Conservation (phyloP, 1,140 invertebrate genomes). For the Zaprionus capensis region DNA sequence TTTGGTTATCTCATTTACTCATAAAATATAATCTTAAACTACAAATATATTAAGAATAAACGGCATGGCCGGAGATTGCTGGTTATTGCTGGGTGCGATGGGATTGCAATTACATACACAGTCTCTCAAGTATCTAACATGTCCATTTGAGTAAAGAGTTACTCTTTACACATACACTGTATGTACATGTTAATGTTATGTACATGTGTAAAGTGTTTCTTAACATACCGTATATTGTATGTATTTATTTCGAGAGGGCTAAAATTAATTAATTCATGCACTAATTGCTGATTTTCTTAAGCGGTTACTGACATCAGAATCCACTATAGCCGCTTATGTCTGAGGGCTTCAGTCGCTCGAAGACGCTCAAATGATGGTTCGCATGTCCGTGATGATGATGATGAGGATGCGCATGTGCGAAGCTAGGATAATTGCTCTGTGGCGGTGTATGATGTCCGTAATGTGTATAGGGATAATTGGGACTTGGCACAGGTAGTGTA, state of each 20-base stretch:
- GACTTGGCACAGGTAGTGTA: conserved; percentile 75
- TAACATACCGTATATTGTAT: too few species aligned
- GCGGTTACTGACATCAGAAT: conserved; percentile 57
- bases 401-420: conserved; percentile 38
- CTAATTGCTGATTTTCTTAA: neutral
- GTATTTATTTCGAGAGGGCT: conserved; percentile 18
- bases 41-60: conserved; percentile 37
- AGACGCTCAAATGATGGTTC: conserved; percentile 75
- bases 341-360: conserved; percentile 80
- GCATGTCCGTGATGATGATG: conserved; percentile 56
- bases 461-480: conserved; percentile 74
- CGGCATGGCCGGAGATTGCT: conserved; percentile 73
- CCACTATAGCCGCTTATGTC: conserved; percentile 76
- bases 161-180: too few species aligned
- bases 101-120: conserved; percentile 2
- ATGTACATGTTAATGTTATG: too few species aligned
- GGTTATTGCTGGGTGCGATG: conserved; percentile 47
- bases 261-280: neutral
- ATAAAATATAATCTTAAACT: conserved; percentile 55
- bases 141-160: too few species aligned
- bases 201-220: too few species aligned
- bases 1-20: conserved; percentile 74
- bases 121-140: too few species aligned
- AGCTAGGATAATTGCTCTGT: conserved; percentile 60
- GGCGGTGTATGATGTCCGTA: conserved; percentile 53